Conservation (phyloP, 2,888 invertebrate species). For the Caenorhabditis sinica region DNA sequence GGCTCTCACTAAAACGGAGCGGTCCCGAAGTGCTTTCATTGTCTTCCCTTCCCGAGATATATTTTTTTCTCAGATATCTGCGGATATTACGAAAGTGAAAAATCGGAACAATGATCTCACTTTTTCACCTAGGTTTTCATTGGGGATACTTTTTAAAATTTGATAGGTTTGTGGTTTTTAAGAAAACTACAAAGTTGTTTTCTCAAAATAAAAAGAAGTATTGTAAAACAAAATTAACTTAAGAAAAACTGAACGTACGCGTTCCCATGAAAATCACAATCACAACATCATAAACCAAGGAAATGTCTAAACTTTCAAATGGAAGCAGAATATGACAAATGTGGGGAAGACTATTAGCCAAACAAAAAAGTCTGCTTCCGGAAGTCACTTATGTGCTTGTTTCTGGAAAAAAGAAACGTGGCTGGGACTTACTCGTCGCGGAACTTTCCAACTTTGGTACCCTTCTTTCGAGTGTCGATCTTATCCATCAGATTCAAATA, state of each 20-base stretch:
- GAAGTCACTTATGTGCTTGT: slow-evolving; percentile 64
- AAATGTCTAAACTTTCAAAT: not conserved
- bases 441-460: slow-evolving; percentile 53
- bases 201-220: not conserved
- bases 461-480: slow-evolving; percentile 64
- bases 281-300: slow-evolving; percentile 24
- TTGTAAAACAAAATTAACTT: not conserved
- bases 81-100: slow-evolving; percentile 40
- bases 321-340: slow-evolving; percentile 22
- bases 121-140: not conserved
- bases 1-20: slow-evolving; percentile 51
- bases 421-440: slow-evolving; percentile 71
- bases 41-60: slow-evolving; percentile 38
- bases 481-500: slow-evolving; percentile 76
- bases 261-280: slow-evolving; percentile 10
- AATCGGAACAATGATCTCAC: not conserved
- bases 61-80: slow-evolving; percentile 20
- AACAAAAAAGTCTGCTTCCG: slow-evolving; percentile 65
- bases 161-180: not conserved
- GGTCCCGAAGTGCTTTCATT: slow-evolving; percentile 55
- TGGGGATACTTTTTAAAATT: not conserved
- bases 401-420: slow-evolving; percentile 25
- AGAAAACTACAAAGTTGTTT: no score
- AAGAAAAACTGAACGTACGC: slow-evolving; percentile 15
- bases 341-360: slow-evolving; percentile 46